Base-by-base conservation (phyloP, 53 echinoderm and acorn worm genomes). In the Echinarachnius parma region DNA sequence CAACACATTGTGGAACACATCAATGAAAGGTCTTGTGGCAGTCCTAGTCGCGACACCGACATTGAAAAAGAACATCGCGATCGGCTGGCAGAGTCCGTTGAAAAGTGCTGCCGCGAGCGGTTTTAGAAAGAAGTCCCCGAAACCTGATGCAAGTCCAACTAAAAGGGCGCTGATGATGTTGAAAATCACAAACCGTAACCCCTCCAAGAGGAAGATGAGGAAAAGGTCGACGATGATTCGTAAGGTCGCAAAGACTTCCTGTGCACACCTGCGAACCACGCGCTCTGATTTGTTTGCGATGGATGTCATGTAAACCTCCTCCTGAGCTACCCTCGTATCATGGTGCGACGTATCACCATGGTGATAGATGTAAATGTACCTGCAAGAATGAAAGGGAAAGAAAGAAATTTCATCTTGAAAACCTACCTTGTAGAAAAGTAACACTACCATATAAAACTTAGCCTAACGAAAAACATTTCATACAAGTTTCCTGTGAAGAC, bases 271-370 rank as follows among this genome's bases (percentile, higher is more conserved):
- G 14, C 93, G 75, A 48, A 92, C 87, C 23, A 85, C 33, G 26
- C 36, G 82, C 49, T 88, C 93, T 9, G 93, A 92, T 52, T 82
- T 88, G 68, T 92, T 86, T 46, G 93, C 93, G 28, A 92, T 71
- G 1, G 66, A 66, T 0, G 82, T 85, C 93, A 92, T 89, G 54
- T 85, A 92, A 5, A 87, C 68, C 10, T 87, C 86, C 25, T 87
- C 59, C 21, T 80, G 70, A 0, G 63, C 77, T 9, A 60, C 31
- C 26, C 93, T 61, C 9, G 88, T 87, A 37, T 92, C 93, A 48
- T 78, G 70, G 61, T 89, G 86, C 29, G 61, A 68, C 0, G 64
- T 81, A 54, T 60, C 86, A n/a, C 93, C 93, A 59, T 92, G 93
- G 30, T 92, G 82, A 77, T 84, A 92, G 44, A 66, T 66, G 57